These are phyloP conservation scores for Planococcus citri DNA, from an alignment of 1,140 invertebrate genomes.

Conservation along the genomic window DNA sequence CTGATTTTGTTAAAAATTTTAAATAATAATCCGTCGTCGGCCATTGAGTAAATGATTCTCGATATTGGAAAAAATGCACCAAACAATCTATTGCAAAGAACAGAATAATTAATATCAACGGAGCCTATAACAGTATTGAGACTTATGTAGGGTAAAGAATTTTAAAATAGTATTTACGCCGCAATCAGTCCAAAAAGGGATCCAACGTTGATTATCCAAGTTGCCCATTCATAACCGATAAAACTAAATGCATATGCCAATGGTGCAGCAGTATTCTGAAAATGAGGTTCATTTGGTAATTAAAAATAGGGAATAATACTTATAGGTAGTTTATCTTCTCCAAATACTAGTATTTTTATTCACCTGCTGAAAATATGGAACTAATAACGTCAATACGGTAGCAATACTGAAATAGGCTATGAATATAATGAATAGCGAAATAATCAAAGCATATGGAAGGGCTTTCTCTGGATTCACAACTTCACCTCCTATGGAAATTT, in stretches of 20 bases:
- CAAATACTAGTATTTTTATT: background rate
- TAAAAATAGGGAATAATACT: no score
- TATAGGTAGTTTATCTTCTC: background rate
- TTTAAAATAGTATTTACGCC: constrained; percentile 6
- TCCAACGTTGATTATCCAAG: constrained; percentile 72
- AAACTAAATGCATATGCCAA: constrained; percentile 67
- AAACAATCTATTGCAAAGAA: constrained; percentile 38
- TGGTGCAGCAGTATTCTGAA: constrained; percentile 73
- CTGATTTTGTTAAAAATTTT: constrained; percentile 59
- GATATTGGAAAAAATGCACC: constrained; percentile 76
- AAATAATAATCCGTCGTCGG: constrained; percentile 71
- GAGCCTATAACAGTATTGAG: no score
- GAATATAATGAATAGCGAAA: constrained; percentile 40
- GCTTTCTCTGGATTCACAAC: constrained; percentile 45
- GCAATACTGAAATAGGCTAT: constrained; percentile 54
- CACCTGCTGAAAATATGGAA: constrained; percentile 51
- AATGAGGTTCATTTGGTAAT: constrained; percentile 32
- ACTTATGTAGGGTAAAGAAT: no score
- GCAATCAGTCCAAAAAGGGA: constrained; percentile 79
- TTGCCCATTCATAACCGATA: constrained; percentile 61
- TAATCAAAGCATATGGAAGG: constrained; percentile 45
- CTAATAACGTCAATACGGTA: constrained; percentile 67
- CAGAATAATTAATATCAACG: no score
- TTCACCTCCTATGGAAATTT: constrained; percentile 45
- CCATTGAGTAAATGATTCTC: constrained; percentile 76